Conservation (phyloP, 1,140 invertebrate genomes). For the Diorhabda carinulata region DNA sequence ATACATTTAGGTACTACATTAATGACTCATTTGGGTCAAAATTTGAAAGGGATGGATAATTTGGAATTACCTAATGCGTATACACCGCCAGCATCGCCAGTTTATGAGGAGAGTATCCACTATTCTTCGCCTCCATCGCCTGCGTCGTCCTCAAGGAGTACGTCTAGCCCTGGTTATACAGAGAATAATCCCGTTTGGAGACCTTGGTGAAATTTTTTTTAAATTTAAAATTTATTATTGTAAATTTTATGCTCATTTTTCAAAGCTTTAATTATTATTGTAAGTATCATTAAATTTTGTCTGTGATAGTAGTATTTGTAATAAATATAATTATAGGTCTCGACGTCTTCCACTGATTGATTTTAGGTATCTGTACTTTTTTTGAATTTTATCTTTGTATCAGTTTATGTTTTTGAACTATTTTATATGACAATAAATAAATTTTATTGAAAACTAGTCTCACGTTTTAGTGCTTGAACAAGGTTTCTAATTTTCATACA, state of each 20-base stretch:
- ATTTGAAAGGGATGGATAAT: conserved; percentile 73
- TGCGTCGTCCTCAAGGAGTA: conserved; percentile 58
- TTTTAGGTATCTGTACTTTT: too few relatives aligned
- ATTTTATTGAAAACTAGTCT: too few relatives aligned
- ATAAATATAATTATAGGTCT: not conserved
- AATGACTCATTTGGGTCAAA: conserved; percentile 81
- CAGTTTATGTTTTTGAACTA: too few relatives aligned
- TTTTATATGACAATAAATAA: too few relatives aligned
- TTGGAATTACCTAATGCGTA: conserved; percentile 49
- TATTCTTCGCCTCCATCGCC: conserved; percentile 55
- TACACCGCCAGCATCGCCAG: conserved; percentile 53
- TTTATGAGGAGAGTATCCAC: conserved; percentile 49
- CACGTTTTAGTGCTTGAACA: too few relatives aligned
- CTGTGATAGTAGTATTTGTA: not conserved
- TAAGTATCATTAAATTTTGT: not conserved
- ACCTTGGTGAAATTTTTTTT: conserved; percentile 56
- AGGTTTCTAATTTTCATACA: too few relatives aligned
- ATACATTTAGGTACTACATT: conserved; percentile 77
- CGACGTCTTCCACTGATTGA: not conserved
- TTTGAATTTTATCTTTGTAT: too few relatives aligned
- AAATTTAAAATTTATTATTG: not conserved
- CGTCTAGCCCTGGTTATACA: conserved; percentile 24
- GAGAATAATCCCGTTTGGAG: conserved; percentile 56
- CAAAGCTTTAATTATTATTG: conserved; percentile 19
- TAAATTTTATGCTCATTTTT: conserved; percentile 7